Base-by-base conservation (phyloP, 2,888 invertebrate species). In the Erebia ligea region DNA sequence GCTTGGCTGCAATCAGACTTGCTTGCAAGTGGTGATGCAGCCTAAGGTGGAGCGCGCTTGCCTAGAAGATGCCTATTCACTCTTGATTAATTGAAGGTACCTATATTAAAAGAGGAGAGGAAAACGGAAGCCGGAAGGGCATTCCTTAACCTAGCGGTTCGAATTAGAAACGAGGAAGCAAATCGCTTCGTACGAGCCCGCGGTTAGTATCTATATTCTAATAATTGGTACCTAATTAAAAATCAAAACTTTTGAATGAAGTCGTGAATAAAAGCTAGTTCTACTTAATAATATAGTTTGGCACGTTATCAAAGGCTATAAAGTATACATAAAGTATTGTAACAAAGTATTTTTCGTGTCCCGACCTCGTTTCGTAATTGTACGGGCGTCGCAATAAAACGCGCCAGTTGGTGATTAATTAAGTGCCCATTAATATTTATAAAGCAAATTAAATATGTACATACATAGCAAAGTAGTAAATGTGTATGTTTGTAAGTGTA, bases 381-480 rank as follows among this genome's bases (percentile, higher is more conserved):
- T 34, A 67, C 56, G 40, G 61, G 66, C 70, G 61, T 67, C 61
- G 66, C 62, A 67, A 70, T 67, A 67, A 67, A 70, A 54, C 58
- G 64, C 40, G 50, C 48, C 48, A 48, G 25, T 63, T 57, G 57
- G 25, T 67, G 67, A 57, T 67, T 62, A 70, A 61, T 70, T 70
- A 59, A 69, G 25, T 64, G 34, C 19, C 45, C 45, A 69, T 69
- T 34, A 69, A 69, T 69, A 69, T 69, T 69, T 69, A 69, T 69
- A 58, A 64, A 58, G 19, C 15, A 13, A 63, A 64, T 58, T 64
- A 56, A 58, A 69, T 69, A 57, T 64, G 48, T 63, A 19, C 54
- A 54, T 54, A 54, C 10, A 62, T 9, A 48, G 15, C 19, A 6
- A 48, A 19, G 48, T 19, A 6, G 45, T 42, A 17, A 17, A 62